Base-by-base conservation (phyloP, 92 coral and sea anemone species). In the Epizoanthus stellaris region DNA sequence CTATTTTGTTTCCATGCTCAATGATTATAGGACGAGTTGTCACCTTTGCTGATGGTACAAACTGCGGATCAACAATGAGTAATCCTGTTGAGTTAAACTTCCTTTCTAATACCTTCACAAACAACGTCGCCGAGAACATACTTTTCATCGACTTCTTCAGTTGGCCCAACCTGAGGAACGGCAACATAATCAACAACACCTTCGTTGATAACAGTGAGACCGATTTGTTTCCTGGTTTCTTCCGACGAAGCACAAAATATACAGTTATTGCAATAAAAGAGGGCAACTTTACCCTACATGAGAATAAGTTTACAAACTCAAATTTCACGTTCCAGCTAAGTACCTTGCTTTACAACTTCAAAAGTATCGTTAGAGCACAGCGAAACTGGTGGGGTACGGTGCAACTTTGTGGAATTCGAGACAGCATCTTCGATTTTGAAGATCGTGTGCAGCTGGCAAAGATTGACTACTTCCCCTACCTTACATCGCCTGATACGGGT, bases 301-400 rank as follows among this genome's bases (percentile, higher is more conserved):
- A 87, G 19, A 93, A 93, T 80, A 20, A 45, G 8, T 87, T 91
- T n/a, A 80, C 80, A 17, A 76, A 79, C 49, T 79, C 90, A 38
- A 38, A 23, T 49, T 82, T 75, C 47, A 45, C 73, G 2, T 80
- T 65, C 5, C 85, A 91, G 76, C 20, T 91, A 17, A 74, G 89
- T 13, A 77, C 94, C 5, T 11, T 76, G 77, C 75, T 45, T 49
- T 40, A 15, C 43, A 79, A 88, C 69, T 66, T 47, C 25, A 25
- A 53, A 63, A 73, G 40, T 3, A 61, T 30, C 25, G 77, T 91
- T 60, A 88, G 87, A 64, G 97, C 91, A 0, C 85, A 72, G 60
- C 54, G 47, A 42, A 93, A 93, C 63, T 93, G 97, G 97, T 93
- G 94, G 94, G 97, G 90, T n/a, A 47, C 94, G 3, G n/a, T 30